phyloP scores from a whole-genome alignment of 2,888 invertebrate genomes.

The Boloria selene region DNA sequence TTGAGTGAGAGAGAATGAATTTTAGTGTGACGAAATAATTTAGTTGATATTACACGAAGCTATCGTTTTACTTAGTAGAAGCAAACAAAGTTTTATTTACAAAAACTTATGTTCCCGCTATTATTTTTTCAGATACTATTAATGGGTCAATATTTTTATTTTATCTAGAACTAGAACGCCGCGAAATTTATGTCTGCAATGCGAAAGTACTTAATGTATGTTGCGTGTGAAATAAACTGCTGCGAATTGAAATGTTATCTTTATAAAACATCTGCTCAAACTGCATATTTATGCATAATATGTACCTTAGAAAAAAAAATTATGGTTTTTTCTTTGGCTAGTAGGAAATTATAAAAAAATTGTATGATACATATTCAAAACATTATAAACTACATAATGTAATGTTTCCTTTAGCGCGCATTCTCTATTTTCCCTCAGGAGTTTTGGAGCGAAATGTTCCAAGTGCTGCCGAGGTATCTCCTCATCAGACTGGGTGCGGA shows the following conservation, averaged over 20 bases:
- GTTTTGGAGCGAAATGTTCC: constrained; percentile 97
- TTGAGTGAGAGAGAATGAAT: too few relatives aligned
- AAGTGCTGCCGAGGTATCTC: constrained; percentile 97
- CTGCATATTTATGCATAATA: constrained; percentile 19
- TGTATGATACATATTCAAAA: background rate
- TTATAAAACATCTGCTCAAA: constrained; percentile 29
- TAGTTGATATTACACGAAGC: too few relatives aligned
- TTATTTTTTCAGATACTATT: background rate
- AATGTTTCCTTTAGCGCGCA: constrained; percentile 17
- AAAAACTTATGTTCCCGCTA: background rate
- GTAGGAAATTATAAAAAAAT: constrained; percentile 1
- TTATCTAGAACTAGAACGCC: constrained; percentile 11
- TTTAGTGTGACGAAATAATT: too few relatives aligned
- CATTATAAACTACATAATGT: background rate
- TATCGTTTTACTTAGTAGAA: too few relatives aligned
- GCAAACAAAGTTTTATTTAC: background rate
- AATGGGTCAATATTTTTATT: constrained; percentile 11
- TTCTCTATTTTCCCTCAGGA: constrained; percentile 81
- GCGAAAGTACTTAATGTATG: constrained; percentile 36
- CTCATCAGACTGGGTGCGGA: constrained; percentile 98
- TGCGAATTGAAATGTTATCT: constrained; percentile 31
- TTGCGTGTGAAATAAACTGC: constrained; percentile 22
- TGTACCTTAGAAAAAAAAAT: background rate
- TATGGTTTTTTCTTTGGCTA: background rate
- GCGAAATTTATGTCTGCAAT: constrained; percentile 33